These are phyloP conservation scores for Neoaliturus tenellus DNA, from an alignment of 2,888 invertebrate species.

Conservation along the genomic window DNA sequence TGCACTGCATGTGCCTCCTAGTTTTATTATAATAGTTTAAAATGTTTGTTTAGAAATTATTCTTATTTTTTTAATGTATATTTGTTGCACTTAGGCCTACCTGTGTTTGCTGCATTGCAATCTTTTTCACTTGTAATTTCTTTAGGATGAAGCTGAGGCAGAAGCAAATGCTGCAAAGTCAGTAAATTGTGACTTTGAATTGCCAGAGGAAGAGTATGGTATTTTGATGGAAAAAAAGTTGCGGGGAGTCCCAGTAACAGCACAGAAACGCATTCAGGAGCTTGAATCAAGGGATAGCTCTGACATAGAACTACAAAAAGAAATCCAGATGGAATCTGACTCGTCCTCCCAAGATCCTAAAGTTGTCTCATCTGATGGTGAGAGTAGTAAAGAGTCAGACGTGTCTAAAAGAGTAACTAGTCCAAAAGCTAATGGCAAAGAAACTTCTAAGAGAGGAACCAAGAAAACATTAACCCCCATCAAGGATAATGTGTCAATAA, in stretches of 20 bases:
- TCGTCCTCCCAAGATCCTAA: neutral
- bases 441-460: conserved; percentile 11
- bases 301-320: neutral
- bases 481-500: neutral
- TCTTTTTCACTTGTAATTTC: no score
- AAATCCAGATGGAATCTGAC: neutral
- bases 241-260: neutral
- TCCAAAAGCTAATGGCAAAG: neutral
- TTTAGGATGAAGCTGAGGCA: conserved; percentile 42
- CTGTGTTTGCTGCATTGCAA: no score
- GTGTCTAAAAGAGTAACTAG: neutral
- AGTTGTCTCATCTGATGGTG: neutral
- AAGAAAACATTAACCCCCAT: conserved; percentile 14
- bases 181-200: neutral
- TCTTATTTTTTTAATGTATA: no score
- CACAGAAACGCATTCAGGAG: neutral
- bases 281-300: neutral
- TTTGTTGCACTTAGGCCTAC: no score
- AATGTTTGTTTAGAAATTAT: no score
- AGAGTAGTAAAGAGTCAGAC: conserved; percentile 25
- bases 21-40: no score
- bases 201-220: neutral
- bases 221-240: neutral
- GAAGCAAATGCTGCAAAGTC: neutral
- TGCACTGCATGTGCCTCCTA: no score